Conservation (phyloP, 1,140 invertebrate species). For the Pantala flavescens region DNA sequence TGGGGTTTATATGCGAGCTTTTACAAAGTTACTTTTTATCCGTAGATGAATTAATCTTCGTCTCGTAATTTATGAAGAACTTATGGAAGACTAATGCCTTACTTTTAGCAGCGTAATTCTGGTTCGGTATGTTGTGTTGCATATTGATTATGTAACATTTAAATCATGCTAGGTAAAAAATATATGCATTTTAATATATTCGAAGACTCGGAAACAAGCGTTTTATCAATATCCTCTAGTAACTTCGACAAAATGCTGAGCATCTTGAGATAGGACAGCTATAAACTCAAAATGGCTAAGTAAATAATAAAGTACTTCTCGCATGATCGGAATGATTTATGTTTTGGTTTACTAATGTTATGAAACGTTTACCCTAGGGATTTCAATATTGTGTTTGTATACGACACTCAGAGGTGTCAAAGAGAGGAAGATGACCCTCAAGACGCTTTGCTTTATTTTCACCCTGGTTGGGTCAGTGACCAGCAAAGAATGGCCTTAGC, state of each 20-base stretch:
- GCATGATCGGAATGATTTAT: background rate
- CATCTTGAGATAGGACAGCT: background rate
- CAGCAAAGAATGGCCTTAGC: constrained; percentile 66
- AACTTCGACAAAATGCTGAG: too few relatives aligned
- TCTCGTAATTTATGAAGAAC: too few relatives aligned
- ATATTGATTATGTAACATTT: constrained; percentile 2
- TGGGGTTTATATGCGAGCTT: background rate
- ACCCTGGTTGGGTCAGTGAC: constrained; percentile 74
- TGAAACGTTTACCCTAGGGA: background rate
- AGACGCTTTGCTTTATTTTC: constrained; percentile 75
- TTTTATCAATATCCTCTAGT: too few relatives aligned
- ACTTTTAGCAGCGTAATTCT: too few relatives aligned
- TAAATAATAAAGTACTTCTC: background rate
- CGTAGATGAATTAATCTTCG: too few relatives aligned
- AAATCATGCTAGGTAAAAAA: background rate
- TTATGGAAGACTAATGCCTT: too few relatives aligned
- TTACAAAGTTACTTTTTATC: background rate
- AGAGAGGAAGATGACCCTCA: constrained; percentile 76
- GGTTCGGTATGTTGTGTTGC: background rate
- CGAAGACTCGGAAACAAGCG: background rate
- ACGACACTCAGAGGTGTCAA: constrained; percentile 64
- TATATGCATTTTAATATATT: background rate
- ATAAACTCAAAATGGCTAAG: background rate
- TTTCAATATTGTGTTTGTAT: constrained; percentile 63
- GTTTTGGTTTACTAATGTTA: too few relatives aligned